These are phyloP conservation scores for Gnathonemus longibarbis DNA, from an alignment of 2,113 vertebrate genomes.

Conservation along the genomic window DNA sequence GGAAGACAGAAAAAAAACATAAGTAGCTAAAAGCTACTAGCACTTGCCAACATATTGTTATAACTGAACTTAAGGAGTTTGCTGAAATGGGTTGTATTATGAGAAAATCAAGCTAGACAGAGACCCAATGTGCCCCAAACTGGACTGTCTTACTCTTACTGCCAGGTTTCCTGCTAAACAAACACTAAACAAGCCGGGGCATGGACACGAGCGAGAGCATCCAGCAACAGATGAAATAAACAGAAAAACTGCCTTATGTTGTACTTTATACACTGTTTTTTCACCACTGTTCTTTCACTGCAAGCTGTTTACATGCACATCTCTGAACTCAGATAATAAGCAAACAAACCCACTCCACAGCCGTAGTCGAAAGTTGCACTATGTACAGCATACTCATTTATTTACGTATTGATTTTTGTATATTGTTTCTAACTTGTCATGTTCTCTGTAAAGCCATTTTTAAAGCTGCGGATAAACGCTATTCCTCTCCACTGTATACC, in stretches of 20 bases:
- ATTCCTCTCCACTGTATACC: neutral
- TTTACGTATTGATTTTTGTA: neutral
- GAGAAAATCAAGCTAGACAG: neutral
- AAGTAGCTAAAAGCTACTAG: neutral
- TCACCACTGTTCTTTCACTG: neutral
- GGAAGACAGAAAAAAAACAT: neutral
- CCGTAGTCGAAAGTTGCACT: neutral
- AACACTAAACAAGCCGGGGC: neutral
- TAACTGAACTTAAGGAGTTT: neutral
- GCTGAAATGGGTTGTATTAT: neutral
- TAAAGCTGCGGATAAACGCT: neutral
- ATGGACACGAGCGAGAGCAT: neutral
- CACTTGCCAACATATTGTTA: neutral
- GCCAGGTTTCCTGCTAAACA: neutral
- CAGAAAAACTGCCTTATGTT: neutral
- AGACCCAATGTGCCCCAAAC: neutral
- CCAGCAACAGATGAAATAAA: neutral
- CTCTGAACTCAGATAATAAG: neutral
- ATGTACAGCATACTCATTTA: neutral
- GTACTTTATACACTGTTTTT: neutral
- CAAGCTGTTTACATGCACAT: neutral
- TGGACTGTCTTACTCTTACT: neutral
- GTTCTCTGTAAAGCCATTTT: neutral
- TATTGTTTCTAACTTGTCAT: neutral
- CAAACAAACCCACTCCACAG: neutral